These are phyloP conservation scores for Zaprionus nigranus DNA, from an alignment of 1,140 invertebrate genomes.

Conservation along the genomic window DNA sequence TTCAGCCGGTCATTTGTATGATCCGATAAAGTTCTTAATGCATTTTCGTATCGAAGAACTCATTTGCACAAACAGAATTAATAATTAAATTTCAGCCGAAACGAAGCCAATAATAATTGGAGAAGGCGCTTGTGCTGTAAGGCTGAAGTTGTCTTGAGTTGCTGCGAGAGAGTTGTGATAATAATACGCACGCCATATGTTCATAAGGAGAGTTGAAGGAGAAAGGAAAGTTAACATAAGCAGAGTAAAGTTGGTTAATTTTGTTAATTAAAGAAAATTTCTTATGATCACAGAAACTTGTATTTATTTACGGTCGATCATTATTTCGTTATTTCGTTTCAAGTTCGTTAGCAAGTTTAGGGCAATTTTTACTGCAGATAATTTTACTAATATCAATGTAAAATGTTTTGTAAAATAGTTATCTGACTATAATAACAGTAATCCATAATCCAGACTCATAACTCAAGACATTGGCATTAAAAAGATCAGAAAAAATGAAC, in stretches of 20 bases:
- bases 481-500: too few species aligned
- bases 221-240: not conserved
- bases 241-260: too few species aligned
- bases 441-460: too few species aligned
- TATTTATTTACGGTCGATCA: too few species aligned
- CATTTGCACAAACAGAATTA: slow-evolving; percentile 30
- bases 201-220: not conserved
- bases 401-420: too few species aligned
- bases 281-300: too few species aligned
- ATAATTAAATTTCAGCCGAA: slow-evolving; percentile 16
- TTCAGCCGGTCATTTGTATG: slow-evolving; percentile 35
- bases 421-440: too few species aligned
- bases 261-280: too few species aligned
- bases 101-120: not conserved
- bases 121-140: not conserved
- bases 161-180: not conserved
- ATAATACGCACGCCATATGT: not conserved
- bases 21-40: slow-evolving; percentile 35
- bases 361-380: not conserved
- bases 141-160: not conserved
- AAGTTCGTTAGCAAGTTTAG: not conserved
- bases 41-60: slow-evolving; percentile 22
- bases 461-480: too few species aligned
- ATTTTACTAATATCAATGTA: too few species aligned
- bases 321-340: too few species aligned